Base-by-base conservation (phyloP, 2,113 vertebrate species). In the Rhinichthys klamathensis region DNA sequence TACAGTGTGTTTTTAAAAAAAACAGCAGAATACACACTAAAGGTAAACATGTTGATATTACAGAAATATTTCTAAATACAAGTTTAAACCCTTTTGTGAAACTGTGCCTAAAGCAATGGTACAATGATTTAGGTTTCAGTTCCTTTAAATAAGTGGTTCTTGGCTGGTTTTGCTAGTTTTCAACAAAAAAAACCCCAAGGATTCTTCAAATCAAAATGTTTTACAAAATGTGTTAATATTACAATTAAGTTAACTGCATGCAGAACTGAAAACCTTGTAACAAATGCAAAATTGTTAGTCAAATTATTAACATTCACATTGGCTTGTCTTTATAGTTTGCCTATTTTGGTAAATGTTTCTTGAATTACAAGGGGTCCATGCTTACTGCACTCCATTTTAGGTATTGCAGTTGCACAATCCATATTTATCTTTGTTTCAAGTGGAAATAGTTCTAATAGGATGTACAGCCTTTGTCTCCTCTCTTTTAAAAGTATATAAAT, bases 1-100 rank as follows among this genome's bases (percentile, higher is more conserved):
- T 96, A 95, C 89, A 94, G 76, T 23, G 85, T 96, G 0, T 80
- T 90, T 27, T 94, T 96, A 73, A 93, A 90, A 85, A 93, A 92
- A 32, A 89, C 94, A 30, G 95, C 93, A 11, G 83, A 89, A 38
- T 92, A 95, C 88, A 88, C 84, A 0, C 90, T 96, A 6, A 93
- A 79, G 92, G 95, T 95, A 85, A 91, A 79, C 6, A 41, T 12
- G 2, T 56, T 49, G 18, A 51, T 49, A 5, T 25, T 58, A 85
- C 9, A 51, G 23, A 27, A 5, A 35, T 30, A 32, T 21, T 32
- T 46, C 3, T 2, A 32, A 65, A 6, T 16, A 30, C 25, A 65
- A 32, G 6, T 38, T 38, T 18, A 6, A 70, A 73, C 25, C 10
- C 44, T 15, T 72, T 32, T 27, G 25, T n/a, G 51, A 61, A 80